Evolutionary conservation across 2,888 invertebrate genomes (phyloP).

Genomic region (Epinotia demarniana): DNA sequence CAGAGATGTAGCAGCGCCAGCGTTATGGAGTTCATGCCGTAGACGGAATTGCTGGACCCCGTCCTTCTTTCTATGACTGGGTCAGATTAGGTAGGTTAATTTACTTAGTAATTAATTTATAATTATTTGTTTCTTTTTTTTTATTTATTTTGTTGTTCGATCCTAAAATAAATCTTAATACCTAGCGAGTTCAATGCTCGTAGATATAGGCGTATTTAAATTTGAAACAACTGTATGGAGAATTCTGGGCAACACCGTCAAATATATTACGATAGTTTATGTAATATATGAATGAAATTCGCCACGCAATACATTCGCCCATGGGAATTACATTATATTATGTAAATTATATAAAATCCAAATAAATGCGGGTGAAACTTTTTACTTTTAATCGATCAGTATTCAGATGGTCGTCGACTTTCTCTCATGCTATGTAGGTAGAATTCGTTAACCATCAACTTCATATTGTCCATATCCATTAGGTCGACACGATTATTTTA

Average conservation of each 20-base stretch:
- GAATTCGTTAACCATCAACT: conserved; percentile 3
- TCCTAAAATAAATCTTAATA: too few relatives aligned
- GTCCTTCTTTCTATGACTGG: too few relatives aligned
- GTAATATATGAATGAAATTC: conserved; percentile 47
- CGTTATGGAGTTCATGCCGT: too few relatives aligned
- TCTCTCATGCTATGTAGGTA: conserved; percentile 55
- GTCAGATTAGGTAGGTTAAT: too few relatives aligned
- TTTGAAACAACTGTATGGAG: background rate
- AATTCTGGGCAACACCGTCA: background rate
- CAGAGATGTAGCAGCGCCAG: too few relatives aligned
- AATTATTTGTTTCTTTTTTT: too few relatives aligned
- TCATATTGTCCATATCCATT: background rate
- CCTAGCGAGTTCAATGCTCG: too few relatives aligned
- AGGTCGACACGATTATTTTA: conserved; percentile 51
- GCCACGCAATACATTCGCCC: conserved; percentile 44
- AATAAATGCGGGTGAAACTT: conserved; percentile 57
- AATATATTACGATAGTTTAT: conserved; percentile 4
- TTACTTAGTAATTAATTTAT: too few relatives aligned
- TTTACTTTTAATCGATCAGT: conserved; percentile 79
- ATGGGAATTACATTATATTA: conserved; percentile 59
- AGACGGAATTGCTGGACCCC: too few relatives aligned
- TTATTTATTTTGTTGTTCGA: too few relatives aligned
- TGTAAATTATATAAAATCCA: conserved; percentile 58
- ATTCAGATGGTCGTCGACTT: conserved; percentile 75
- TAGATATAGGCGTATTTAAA: background rate